These are phyloP conservation scores for Sycophila texana DNA, from an alignment of 2,888 invertebrate species.

Conservation along the genomic window DNA sequence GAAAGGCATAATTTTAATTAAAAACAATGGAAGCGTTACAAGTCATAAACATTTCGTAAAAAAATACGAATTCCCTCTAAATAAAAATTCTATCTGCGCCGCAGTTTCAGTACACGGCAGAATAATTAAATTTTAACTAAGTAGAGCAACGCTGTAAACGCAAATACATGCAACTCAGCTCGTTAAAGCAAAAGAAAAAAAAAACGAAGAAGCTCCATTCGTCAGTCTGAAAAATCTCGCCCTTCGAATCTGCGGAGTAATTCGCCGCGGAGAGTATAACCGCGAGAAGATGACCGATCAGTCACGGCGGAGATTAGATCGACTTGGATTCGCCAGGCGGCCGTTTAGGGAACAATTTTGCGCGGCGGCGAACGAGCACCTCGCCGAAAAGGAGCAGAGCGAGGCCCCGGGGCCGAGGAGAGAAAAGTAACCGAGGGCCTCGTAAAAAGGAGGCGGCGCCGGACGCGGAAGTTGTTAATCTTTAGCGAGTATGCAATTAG, in stretches of 20 bases:
- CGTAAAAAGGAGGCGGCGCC: slow-evolving; percentile 48
- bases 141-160: no score
- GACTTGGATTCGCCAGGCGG: slow-evolving; percentile 22
- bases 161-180: no score
- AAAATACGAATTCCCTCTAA: no score
- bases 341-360: slow-evolving; percentile 51
- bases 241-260: not conserved
- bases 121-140: no score
- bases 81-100: no score
- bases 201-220: no score
- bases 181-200: no score
- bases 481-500: slow-evolving; percentile 56
- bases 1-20: no score
- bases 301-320: slow-evolving; percentile 22
- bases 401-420: not conserved
- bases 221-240: no score
- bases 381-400: slow-evolving; percentile 24
- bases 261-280: not conserved
- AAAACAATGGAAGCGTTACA: no score
- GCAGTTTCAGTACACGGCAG: no score
- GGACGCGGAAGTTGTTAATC: slow-evolving; percentile 57
- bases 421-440: not conserved
- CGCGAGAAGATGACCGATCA: not conserved
- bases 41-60: no score
- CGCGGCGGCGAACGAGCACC: not conserved